Conservation (phyloP, 1,140 invertebrate species). For the Cecropterus lyciades region DNA sequence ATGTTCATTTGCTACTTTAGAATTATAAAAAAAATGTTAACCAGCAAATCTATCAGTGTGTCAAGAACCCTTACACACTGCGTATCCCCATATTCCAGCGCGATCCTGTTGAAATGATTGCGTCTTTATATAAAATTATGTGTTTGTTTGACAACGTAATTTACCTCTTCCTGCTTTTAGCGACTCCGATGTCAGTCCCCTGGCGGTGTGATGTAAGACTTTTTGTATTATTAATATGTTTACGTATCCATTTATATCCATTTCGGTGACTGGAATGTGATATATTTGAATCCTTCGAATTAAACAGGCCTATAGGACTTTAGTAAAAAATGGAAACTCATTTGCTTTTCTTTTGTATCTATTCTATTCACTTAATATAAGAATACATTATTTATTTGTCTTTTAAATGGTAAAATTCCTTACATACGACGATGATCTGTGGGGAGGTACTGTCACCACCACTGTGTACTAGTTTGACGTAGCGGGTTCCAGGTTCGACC, state of each 20-base stretch:
- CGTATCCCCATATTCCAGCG: conserved; percentile 63
- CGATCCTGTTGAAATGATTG: conserved; percentile 70
- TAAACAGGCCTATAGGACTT: conserved; percentile 11
- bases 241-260: conserved; percentile 33
- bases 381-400: too few species aligned
- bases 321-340: conserved; percentile 12
- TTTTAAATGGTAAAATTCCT: too few species aligned
- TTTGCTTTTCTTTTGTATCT: not conserved
- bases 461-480: too few species aligned
- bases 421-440: too few species aligned
- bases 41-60: conserved; percentile 38
- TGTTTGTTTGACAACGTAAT: conserved; percentile 63
- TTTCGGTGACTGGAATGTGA: conserved; percentile 33
- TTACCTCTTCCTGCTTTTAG: conserved; percentile 45
- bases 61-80: conserved; percentile 52
- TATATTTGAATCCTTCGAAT: conserved; percentile 30
- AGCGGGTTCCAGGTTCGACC: too few species aligned
- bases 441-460: too few species aligned
- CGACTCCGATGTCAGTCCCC: conserved; percentile 33
- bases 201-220: conserved; percentile 30
- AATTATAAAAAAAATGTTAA: not conserved
- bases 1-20: too few species aligned
- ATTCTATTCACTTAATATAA: too few species aligned
- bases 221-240: conserved; percentile 37
- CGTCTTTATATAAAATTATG: conserved; percentile 73